Conservation (phyloP, 2,113 vertebrate species). For the Dicentrarchus labrax region DNA sequence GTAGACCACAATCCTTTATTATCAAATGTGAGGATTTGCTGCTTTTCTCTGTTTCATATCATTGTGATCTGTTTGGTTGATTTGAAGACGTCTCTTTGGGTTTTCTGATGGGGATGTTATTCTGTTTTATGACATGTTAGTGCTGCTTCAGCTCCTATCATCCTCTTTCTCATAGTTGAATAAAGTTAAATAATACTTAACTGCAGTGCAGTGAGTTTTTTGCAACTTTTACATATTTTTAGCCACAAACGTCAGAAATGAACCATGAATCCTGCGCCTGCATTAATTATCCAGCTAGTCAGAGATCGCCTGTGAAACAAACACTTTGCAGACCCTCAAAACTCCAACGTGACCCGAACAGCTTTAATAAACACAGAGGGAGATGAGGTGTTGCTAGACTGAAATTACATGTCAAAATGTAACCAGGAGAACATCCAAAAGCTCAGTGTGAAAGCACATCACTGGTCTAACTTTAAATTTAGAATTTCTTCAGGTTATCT, state of each 20-base stretch:
- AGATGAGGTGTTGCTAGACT: not conserved
- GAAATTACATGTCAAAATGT: conserved; percentile 1
- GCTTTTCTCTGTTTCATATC: too few species aligned
- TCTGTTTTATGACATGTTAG: not conserved
- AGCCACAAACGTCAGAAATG: not conserved
- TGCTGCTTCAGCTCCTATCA: not conserved
- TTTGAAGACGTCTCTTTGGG: not conserved
- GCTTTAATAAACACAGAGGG: not conserved
- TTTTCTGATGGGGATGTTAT: not conserved
- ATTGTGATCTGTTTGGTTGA: too few species aligned
- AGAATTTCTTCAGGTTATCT: not conserved
- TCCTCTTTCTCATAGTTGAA: not conserved
- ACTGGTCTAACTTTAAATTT: not conserved
- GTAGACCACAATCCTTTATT: too few species aligned
- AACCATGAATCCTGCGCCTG: not conserved
- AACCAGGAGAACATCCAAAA: conserved; percentile 12
- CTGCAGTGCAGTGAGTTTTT: not conserved
- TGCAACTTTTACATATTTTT: not conserved
- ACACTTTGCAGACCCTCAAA: not conserved
- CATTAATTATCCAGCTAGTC: not conserved
- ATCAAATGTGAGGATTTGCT: too few species aligned
- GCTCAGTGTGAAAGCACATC: conserved; percentile 20
- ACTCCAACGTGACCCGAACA: not conserved
- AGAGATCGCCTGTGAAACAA: not conserved
- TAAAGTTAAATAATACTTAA: not conserved